Conservation (phyloP, 2,113 vertebrate species). For the Osmerus mordax region DNA sequence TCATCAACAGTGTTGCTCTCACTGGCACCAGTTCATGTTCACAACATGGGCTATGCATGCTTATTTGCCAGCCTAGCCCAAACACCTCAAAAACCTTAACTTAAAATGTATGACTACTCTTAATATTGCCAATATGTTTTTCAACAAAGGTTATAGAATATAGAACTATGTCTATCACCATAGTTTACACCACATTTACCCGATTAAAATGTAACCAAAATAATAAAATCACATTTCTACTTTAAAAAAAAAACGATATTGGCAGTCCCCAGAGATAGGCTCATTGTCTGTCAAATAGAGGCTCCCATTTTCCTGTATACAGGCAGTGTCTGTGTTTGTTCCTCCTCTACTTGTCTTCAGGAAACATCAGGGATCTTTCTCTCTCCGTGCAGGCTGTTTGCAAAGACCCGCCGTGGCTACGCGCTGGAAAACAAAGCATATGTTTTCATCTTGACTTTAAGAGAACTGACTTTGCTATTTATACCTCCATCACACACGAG, state of each 20-base stretch:
- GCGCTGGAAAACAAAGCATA: constrained; percentile 63
- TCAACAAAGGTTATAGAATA: no score
- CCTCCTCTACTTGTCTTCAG: constrained; percentile 14
- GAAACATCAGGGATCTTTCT: constrained; percentile 56
- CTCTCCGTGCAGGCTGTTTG: constrained; percentile 52
- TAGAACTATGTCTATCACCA: no score
- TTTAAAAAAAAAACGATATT: constrained; percentile 33
- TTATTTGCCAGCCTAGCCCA: no score
- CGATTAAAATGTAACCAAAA: constrained; percentile 33
- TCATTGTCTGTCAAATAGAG: constrained; percentile 59
- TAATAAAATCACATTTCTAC: constrained; percentile 31
- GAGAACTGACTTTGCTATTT: constrained; percentile 67
- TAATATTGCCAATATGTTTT: no score
- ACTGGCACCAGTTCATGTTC: no score
- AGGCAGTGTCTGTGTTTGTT: constrained; percentile 41
- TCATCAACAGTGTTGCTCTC: no score
- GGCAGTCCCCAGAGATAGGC: constrained; percentile 41
- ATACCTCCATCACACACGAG: constrained; percentile 51
- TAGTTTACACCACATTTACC: not conserved
- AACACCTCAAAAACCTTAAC: no score
- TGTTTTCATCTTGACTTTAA: constrained; percentile 70
- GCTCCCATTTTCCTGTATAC: no score
- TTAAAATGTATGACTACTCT: no score
- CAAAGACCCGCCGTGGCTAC: constrained; percentile 50
- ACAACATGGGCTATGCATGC: no score